A percentile compares a stretch with the other conserved stretches of the same genome.
Conservation (phyloP, 2,888 invertebrate genomes). For the Tetheella fluctuosa region DNA sequence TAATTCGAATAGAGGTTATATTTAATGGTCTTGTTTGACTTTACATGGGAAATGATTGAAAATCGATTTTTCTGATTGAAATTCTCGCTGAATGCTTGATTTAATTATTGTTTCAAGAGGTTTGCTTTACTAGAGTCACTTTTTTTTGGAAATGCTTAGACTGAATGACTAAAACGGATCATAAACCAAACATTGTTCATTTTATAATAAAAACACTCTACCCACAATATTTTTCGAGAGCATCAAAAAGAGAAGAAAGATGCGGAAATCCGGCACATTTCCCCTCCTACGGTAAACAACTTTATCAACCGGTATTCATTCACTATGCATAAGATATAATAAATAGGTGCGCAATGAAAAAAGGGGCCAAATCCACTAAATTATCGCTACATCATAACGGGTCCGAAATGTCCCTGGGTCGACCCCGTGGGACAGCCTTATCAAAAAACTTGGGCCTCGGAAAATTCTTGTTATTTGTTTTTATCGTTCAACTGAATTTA, state of each 20-base stretch:
- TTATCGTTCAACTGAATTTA: slow-evolving; percentile 34
- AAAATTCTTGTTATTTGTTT: slow-evolving; percentile 47
- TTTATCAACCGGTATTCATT: slow-evolving; percentile 4
- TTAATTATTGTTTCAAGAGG: too few species aligned
- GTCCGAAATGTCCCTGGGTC: slow-evolving; percentile 39
- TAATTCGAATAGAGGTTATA: neutral
- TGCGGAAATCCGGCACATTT: slow-evolving; percentile 6
- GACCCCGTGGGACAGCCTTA: slow-evolving; percentile 44
- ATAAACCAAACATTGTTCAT: neutral
- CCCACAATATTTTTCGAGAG: neutral
- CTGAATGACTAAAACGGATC: too few species aligned
- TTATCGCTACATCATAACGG: slow-evolving; percentile 53
- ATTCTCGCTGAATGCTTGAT: too few species aligned
- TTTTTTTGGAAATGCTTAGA: too few species aligned
- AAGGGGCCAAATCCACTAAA: slow-evolving; percentile 37
- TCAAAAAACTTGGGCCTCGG: slow-evolving; percentile 40
- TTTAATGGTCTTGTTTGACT: neutral
- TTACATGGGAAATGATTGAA: neutral
- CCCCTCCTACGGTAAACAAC: slow-evolving; percentile 8
- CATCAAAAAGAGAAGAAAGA: slow-evolving; percentile 2
- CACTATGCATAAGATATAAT: slow-evolving; percentile 12
- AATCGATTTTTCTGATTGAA: neutral
- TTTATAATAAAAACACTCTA: neutral
- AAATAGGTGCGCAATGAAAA: slow-evolving; percentile 22
- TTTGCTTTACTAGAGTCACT: too few species aligned